Conservation (phyloP, 2,888 invertebrate genomes). For the Chymomyza caudatula region DNA sequence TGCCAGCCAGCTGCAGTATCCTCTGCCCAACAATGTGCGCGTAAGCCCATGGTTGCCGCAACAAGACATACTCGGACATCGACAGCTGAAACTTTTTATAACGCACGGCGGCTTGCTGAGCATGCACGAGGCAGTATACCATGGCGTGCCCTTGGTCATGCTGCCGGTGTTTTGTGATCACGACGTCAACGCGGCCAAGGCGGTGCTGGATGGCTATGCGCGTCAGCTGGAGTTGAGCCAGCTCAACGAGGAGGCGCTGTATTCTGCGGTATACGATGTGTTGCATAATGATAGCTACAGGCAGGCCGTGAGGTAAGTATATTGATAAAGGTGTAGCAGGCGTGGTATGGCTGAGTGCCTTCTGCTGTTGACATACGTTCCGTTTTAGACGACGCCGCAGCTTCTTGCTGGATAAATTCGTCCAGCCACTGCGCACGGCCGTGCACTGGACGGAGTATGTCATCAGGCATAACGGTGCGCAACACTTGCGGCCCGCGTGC, state of each 20-base stretch:
- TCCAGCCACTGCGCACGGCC: conserved; percentile 84
- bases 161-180: conserved; percentile 89
- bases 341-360: conserved; percentile 19
- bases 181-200: conserved; percentile 87
- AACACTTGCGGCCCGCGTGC: conserved; percentile 85
- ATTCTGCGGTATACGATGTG: conserved; percentile 83
- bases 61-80: conserved; percentile 80
- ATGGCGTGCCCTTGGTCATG: conserved; percentile 86
- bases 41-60: conserved; percentile 78
- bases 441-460: conserved; percentile 91
- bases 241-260: conserved; percentile 82
- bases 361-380: conserved; percentile 29
- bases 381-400: conserved; percentile 45
- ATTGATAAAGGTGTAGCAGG: neutral
- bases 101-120: conserved; percentile 88
- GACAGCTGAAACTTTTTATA: conserved; percentile 86
- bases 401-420: conserved; percentile 84
- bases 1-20: conserved; percentile 74
- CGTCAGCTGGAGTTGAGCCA: conserved; percentile 83
- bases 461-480: conserved; percentile 85
- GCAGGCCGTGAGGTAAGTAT: conserved; percentile 80
- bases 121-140: conserved; percentile 88
- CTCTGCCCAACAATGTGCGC: conserved; percentile 83
- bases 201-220: conserved; percentile 85
- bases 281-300: conserved; percentile 84